Conservation (phyloP, 2,113 vertebrate species). For the Corythoichthys haematopterus region DNA sequence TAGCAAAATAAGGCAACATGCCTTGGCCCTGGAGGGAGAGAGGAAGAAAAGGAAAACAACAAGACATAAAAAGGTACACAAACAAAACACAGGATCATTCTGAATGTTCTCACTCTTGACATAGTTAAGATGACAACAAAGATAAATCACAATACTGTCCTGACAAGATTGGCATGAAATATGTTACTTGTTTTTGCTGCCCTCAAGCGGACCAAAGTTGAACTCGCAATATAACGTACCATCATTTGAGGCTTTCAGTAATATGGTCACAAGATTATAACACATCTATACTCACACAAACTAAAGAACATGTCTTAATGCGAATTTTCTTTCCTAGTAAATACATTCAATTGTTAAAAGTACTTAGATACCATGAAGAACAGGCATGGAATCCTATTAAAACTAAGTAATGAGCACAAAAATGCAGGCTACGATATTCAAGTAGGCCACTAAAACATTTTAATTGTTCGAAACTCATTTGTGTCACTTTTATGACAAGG, state of each 20-base stretch:
- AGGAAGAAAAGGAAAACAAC: slow-evolving; percentile 60
- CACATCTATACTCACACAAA: slow-evolving; percentile 35
- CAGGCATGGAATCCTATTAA: not conserved
- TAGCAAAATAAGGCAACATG: slow-evolving; percentile 88
- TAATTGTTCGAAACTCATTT: slow-evolving; percentile 13
- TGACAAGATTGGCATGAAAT: not conserved
- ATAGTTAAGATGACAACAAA: not conserved
- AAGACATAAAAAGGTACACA: slow-evolving; percentile 59
- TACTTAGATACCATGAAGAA: not conserved
- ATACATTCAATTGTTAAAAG: not conserved
- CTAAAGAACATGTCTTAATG: slow-evolving; percentile 13
- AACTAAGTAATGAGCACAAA: not conserved
- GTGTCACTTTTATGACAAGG: too few relatives aligned
- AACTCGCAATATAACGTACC: not conserved
- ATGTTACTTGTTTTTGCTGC: not conserved
- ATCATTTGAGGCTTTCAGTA: not conserved
- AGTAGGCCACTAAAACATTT: not conserved
- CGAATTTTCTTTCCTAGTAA: not conserved
- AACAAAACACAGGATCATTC: slow-evolving; percentile 29
- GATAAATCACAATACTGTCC: not conserved
- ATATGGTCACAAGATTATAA: slow-evolving; percentile 13
- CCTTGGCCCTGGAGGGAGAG: slow-evolving; percentile 78
- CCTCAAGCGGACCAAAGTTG: not conserved
- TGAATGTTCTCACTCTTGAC: not conserved
- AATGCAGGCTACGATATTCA: not conserved